Conservation (phyloP, 2,888 invertebrate genomes). For the Leptinotarsa haldemani region DNA sequence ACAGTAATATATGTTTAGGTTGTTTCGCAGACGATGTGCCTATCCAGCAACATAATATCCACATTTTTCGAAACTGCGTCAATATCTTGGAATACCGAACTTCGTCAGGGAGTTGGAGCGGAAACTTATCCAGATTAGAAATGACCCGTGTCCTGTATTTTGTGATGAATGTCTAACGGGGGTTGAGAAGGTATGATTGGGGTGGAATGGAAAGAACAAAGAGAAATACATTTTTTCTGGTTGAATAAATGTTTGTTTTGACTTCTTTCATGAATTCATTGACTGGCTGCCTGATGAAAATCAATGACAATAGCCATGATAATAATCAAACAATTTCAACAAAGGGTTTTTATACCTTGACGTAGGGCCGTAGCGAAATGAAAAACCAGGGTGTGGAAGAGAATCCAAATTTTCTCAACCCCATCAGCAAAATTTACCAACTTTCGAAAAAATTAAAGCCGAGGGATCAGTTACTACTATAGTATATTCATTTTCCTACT, state of each 20-base stretch:
- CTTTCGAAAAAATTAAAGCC: too few species aligned
- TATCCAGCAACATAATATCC: conserved; percentile 8
- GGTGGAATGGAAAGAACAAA: background rate
- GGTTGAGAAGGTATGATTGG: background rate
- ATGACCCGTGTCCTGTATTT: conserved; percentile 8
- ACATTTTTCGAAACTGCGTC: conserved; percentile 10
- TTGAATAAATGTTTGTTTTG: background rate
- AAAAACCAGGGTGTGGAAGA: too few species aligned
- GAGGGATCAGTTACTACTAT: too few species aligned
- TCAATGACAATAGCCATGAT: too few species aligned
- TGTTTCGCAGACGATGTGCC: conserved; percentile 23
- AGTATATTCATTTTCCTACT: too few species aligned
- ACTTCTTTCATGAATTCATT: too few species aligned
- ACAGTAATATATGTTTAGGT: conserved; percentile 29
- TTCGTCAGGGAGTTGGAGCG: conserved; percentile 1
- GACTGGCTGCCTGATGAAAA: too few species aligned
- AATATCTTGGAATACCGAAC: conserved; percentile 1
- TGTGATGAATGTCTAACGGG: background rate
- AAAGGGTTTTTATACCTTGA: too few species aligned
- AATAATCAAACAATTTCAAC: too few species aligned
- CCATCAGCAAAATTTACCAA: too few species aligned
- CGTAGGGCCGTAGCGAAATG: too few species aligned
- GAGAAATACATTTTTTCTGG: background rate
- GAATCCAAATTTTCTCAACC: too few species aligned
- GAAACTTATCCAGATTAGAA: conserved; percentile 5